Evolutionary conservation across 2,888 invertebrate species (phyloP).

Genomic region (Rhagium mordax): DNA sequence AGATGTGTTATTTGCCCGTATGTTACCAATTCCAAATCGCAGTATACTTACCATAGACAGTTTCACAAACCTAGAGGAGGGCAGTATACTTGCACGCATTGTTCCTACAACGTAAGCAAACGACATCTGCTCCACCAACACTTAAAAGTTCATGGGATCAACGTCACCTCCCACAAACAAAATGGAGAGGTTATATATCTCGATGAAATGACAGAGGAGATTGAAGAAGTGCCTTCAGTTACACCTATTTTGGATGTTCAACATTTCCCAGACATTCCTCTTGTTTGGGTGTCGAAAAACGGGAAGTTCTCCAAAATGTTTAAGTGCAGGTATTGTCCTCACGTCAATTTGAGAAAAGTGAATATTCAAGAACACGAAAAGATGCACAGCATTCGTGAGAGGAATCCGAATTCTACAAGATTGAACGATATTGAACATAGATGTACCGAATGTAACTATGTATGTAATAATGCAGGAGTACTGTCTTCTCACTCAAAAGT

Average conservation of each 20-base stretch:
- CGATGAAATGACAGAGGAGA: slow-evolving; percentile 63
- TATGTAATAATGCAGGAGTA: slow-evolving; percentile 81
- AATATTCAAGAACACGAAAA: slow-evolving; percentile 89
- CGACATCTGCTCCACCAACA: slow-evolving; percentile 88
- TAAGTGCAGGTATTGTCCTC: slow-evolving; percentile 88
- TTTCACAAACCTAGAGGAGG: slow-evolving; percentile 84
- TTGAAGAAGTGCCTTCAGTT: slow-evolving; percentile 60
- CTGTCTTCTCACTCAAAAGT: slow-evolving; percentile 83
- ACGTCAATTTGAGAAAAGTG: slow-evolving; percentile 84
- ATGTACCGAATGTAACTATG: slow-evolving; percentile 86
- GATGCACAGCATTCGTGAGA: slow-evolving; percentile 77
- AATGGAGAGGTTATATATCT: slow-evolving; percentile 60
- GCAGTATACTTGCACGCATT: slow-evolving; percentile 86
- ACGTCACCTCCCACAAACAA: slow-evolving; percentile 68
- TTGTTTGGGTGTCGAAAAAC: slow-evolving; percentile 83
- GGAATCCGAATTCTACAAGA: slow-evolving; percentile 58
- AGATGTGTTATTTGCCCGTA: slow-evolving; percentile 88
- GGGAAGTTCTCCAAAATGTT: slow-evolving; percentile 86
- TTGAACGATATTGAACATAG: slow-evolving; percentile 74
- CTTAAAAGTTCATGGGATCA: slow-evolving; percentile 82
- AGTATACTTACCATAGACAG: slow-evolving; percentile 89
- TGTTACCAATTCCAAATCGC: slow-evolving; percentile 88
- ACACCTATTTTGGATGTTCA: slow-evolving; percentile 68
- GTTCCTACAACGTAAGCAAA: slow-evolving; percentile 88
- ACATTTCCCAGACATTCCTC: slow-evolving; percentile 76